Percentiles rank a stretch among this genome's conserved stretches.
Evolutionary conservation across 2,113 vertebrate genomes (phyloP).

Genomic region (Tringa solitaria): DNA sequence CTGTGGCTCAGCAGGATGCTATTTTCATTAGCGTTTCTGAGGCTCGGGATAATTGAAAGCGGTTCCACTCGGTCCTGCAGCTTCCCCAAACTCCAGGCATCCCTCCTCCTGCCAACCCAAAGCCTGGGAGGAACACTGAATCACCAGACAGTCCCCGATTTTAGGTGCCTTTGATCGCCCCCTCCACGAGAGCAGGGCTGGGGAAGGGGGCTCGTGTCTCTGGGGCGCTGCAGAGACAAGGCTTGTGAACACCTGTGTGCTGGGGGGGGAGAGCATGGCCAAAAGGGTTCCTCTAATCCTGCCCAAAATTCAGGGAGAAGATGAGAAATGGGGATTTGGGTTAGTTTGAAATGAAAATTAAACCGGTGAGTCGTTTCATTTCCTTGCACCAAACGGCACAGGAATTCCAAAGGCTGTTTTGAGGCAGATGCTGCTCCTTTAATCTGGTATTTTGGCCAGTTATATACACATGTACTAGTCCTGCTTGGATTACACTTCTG

Average conservation of each 20-base stretch:
- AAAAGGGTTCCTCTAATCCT: background rate
- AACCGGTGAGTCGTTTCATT: background rate
- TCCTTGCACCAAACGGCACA: background rate
- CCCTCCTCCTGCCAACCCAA: background rate
- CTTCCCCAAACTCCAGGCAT: background rate
- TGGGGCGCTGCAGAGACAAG: background rate
- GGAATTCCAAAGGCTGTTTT: conserved; percentile 14
- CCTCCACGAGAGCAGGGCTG: background rate
- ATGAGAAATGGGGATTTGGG: background rate
- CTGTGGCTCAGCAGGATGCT: background rate
- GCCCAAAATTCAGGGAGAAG: background rate
- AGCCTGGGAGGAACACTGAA: accelerated
- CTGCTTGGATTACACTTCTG: conserved; percentile 49
- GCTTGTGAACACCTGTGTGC: accelerated
- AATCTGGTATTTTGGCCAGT: conserved; percentile 38
- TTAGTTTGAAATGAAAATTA: background rate
- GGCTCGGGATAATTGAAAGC: background rate
- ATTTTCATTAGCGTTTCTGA: background rate
- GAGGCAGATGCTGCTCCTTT: conserved; percentile 42
- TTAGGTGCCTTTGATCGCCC: background rate
- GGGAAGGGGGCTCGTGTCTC: background rate
- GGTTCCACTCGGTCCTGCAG: background rate
- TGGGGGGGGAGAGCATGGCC: background rate
- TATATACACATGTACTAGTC: background rate
- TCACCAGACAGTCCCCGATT: background rate